Conservation (phyloP, 1,140 invertebrate species). For the Leptopilina boulardi region DNA sequence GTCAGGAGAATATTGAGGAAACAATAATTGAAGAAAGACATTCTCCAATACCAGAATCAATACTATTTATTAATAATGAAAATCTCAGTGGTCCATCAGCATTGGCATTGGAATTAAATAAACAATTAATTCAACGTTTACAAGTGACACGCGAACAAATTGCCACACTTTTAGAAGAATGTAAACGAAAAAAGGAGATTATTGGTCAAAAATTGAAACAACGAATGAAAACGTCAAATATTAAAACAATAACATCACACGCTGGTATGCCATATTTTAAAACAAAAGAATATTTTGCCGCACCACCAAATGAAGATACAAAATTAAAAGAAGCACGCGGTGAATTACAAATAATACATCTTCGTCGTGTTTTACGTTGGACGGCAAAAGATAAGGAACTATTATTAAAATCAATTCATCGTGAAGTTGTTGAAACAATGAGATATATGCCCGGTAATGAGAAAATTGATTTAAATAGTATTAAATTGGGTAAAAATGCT, state of each 20-base stretch:
- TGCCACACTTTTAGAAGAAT: conserved; percentile 53
- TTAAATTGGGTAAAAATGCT: conserved; percentile 42
- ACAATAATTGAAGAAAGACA: too few species aligned
- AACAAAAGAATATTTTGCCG: conserved; percentile 65
- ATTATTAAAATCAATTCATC: conserved; percentile 60
- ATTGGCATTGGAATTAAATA: conserved; percentile 57
- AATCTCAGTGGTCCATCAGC: not conserved
- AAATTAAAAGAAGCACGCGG: conserved; percentile 63
- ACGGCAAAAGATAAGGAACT: conserved; percentile 61
- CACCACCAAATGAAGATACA: conserved; percentile 68
- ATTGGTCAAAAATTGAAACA: conserved; percentile 45
- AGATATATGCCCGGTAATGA: conserved; percentile 38
- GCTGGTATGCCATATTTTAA: conserved; percentile 75
- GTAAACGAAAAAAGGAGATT: conserved; percentile 50
- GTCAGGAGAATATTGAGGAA: not conserved
- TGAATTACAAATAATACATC: conserved; percentile 65
- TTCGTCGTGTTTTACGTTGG: conserved; percentile 64
- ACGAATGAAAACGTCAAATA: conserved; percentile 27
- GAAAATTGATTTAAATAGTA: not conserved
- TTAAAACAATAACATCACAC: conserved; percentile 45
- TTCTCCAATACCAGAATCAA: not conserved
- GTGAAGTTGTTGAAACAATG: conserved; percentile 53
- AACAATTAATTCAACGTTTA: conserved; percentile 52
- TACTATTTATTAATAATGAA: not conserved
- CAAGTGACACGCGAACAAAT: conserved; percentile 53